A percentile compares a stretch with the other conserved stretches of the same genome.
Conservation (phyloP, 2,113 vertebrate species). For the Platysternon megacephalum region DNA sequence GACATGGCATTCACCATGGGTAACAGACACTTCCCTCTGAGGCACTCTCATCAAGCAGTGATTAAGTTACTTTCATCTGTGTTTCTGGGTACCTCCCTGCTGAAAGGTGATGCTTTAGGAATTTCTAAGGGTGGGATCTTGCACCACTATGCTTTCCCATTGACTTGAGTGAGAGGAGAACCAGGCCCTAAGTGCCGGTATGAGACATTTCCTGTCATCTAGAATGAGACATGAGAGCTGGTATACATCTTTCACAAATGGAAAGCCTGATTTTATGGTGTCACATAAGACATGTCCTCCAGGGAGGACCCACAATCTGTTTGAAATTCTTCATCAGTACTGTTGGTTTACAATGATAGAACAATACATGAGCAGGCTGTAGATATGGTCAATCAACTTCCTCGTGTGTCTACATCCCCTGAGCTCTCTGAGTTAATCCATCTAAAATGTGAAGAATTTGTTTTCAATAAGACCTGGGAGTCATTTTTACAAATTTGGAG, state of each 20-base stretch:
- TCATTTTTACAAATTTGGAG: background rate
- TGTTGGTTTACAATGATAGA: background rate
- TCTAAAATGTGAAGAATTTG: background rate
- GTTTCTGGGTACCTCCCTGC: background rate
- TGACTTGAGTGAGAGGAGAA: background rate
- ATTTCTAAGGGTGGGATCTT: background rate
- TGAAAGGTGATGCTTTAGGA: background rate
- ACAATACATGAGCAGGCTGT: background rate
- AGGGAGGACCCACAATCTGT: background rate
- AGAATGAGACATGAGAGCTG: background rate
- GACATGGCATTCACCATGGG: background rate
- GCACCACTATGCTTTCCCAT: background rate
- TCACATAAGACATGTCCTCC: background rate
- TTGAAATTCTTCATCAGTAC: background rate
- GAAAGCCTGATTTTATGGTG: background rate
- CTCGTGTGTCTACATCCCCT: background rate
- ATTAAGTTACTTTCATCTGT: background rate
- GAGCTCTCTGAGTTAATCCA: background rate
- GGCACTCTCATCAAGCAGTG: background rate
- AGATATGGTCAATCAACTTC: background rate
- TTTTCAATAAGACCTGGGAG: background rate
- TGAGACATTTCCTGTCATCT: constrained; percentile 27
- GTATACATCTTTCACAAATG: background rate
- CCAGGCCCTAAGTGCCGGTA: background rate
- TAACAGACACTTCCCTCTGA: background rate